Base-by-base conservation (phyloP, 2,888 invertebrate species). In the Patella depressa region DNA sequence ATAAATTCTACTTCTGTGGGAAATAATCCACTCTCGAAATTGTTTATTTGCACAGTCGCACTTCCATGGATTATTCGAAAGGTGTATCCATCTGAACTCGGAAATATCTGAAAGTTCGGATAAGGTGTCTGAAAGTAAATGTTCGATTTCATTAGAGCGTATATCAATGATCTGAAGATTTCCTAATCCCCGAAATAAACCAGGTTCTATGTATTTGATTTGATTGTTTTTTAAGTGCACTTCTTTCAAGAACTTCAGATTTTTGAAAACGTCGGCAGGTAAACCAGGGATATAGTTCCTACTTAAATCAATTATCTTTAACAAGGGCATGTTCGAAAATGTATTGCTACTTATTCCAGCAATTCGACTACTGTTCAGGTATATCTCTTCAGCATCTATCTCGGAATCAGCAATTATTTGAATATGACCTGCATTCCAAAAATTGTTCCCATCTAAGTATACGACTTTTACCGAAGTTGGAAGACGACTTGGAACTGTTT, bases 341-440 rank as follows among this genome's bases (percentile, higher is more conserved):
- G 53, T 55, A 15, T 3, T 15, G 5, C 24, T 45, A 2, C 45
- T 19, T 14, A 79, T 4, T 24, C 12, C 59, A 2, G 34, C 55
- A 29, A 79, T 45, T 7, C 70, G 53, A 73, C 79, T 79, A 71
- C 53, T 34, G 65, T 79, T 79, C 3, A 79, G 65, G n/a, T 79
- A 79, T 34, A 79, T 75, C 17, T 77, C 79, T 24, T 72, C 57
- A 15, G 57, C 53, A 4, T 15, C 57, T 24, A 75, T 29, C 11
- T n/a, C 12, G 11, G 19, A 11, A 24, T n/a, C 72, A 0, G 24
- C 34, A n/a, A 34, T 24, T 17, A 29, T 34, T 45, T 12, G n/a
- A 29, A 29, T n/a, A 5, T 9, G 34, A n/a, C 29, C 72, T 34
- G 45, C 9, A 29, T 59, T 29, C 29, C 73, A 72, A 17, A 79